Conservation (phyloP, 2,797 vertebrate species). For the Helicolenus hilgendorfi region DNA sequence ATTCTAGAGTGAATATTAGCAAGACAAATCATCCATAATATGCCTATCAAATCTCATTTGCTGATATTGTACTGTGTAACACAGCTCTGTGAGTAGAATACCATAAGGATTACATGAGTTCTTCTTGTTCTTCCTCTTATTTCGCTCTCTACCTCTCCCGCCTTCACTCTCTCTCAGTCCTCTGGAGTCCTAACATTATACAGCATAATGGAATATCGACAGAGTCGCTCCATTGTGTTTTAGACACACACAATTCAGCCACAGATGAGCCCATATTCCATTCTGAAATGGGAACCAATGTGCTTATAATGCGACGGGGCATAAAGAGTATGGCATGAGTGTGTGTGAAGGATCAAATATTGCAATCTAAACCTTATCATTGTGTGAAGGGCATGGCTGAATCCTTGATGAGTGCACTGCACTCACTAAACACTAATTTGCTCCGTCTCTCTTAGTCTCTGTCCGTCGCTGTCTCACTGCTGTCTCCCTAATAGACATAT, state of each 20-base stretch:
- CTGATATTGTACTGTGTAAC: slow-evolving; percentile 56
- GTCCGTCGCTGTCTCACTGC: slow-evolving; percentile 12
- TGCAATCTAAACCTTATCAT: slow-evolving; percentile 75
- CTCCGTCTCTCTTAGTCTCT: not conserved
- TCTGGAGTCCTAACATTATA: slow-evolving; percentile 73
- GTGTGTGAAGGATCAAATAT: slow-evolving; percentile 60
- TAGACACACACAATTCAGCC: slow-evolving; percentile 61
- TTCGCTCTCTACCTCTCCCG: slow-evolving; percentile 41
- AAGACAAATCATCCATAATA: slow-evolving; percentile 66
- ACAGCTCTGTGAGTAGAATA: slow-evolving; percentile 53
- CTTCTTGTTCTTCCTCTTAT: slow-evolving; percentile 54
- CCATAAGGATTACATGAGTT: slow-evolving; percentile 68
- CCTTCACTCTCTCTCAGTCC: slow-evolving; percentile 49
- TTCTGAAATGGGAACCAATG: slow-evolving; percentile 64
- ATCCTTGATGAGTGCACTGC: slow-evolving; percentile 61
- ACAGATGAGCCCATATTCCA: slow-evolving; percentile 54
- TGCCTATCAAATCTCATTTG: slow-evolving; percentile 77
- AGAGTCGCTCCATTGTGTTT: slow-evolving; percentile 69
- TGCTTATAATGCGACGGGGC: slow-evolving; percentile 30
- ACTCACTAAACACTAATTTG: slow-evolving; percentile 48
- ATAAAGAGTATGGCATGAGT: slow-evolving; percentile 29
- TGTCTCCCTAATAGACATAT: not conserved
- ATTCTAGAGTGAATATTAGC: slow-evolving; percentile 59
- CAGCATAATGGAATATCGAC: slow-evolving; percentile 82
- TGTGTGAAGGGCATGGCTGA: slow-evolving; percentile 19